These are phyloP conservation scores for Arctocebus calabarensis DNA, from an alignment of 2,797 vertebrate species.

Conservation along the genomic window DNA sequence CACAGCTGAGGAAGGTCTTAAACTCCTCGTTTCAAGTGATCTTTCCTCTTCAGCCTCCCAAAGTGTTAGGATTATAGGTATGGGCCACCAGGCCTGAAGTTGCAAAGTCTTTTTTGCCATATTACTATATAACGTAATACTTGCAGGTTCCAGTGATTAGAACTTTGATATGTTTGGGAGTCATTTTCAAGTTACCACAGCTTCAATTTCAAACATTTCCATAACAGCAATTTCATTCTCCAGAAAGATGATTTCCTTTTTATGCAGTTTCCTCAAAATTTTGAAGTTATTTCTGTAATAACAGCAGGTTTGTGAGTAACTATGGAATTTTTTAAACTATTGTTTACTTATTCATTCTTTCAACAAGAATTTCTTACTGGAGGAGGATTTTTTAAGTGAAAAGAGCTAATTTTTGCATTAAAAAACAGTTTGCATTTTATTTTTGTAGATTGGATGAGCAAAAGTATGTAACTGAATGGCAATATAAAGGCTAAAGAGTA, in stretches of 20 bases:
- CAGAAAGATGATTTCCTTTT: conserved; percentile 14
- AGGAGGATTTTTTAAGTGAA: background rate
- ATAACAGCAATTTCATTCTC: background rate
- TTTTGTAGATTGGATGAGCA: background rate
- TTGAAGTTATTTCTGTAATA: background rate
- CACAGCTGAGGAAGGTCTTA: too few species aligned
- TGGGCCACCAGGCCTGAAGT: too few species aligned
- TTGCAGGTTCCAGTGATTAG: background rate
- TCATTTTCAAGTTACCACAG: background rate
- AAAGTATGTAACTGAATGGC: background rate
- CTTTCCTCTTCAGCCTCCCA: too few species aligned
- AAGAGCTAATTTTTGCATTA: background rate
- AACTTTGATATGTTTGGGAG: background rate
- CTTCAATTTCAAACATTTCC: background rate
- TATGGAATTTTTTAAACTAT: background rate
- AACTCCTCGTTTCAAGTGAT: too few species aligned
- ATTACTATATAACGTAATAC: background rate
- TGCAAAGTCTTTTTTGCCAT: background rate
- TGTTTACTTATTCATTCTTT: background rate
- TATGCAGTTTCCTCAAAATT: background rate
- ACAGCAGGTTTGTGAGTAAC: background rate
- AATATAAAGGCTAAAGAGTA: background rate
- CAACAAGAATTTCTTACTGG: background rate
- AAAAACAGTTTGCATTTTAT: background rate
- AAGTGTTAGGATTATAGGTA: too few species aligned